phyloP scores from a whole-genome alignment of 2,888 invertebrate species.

The Hemicrepidius hirtus region DNA sequence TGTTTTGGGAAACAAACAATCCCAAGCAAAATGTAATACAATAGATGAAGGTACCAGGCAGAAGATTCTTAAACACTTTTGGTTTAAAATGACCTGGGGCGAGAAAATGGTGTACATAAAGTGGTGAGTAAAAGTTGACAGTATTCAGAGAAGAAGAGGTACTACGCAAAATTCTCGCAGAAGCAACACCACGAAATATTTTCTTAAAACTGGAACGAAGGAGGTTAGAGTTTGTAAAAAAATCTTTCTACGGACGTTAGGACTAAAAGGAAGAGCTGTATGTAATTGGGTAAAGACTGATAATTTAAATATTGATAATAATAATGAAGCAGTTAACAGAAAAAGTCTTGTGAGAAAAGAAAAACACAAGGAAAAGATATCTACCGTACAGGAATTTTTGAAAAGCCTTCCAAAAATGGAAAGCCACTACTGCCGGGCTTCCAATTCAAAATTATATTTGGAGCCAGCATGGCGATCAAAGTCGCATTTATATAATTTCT shows the following conservation, averaged over 20 bases:
- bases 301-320: background rate
- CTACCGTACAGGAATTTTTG: background rate
- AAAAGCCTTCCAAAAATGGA: slow-evolving; percentile 10
- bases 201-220: background rate
- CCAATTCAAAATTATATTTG: slow-evolving; percentile 1
- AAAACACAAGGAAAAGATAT: background rate
- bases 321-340: background rate
- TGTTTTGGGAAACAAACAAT: slow-evolving; percentile 9
- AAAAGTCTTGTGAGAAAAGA: background rate
- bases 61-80: slow-evolving; percentile 14
- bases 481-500: slow-evolving; percentile 5
- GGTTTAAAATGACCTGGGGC: slow-evolving; percentile 11
- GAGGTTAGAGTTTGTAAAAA: slow-evolving; percentile 10
- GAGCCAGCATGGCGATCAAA: slow-evolving; percentile 21
- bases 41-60: background rate
- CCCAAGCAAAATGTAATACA: slow-evolving; percentile 3
- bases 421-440: slow-evolving; percentile 7
- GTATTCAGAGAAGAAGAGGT: slow-evolving; percentile 4
- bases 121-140: background rate
- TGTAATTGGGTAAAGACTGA: slow-evolving; percentile 6
- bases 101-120: background rate
- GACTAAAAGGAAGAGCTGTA: slow-evolving; percentile 2
- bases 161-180: background rate
- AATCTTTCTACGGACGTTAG: slow-evolving; percentile 5
- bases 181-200: slow-evolving; percentile 3